Evolutionary conservation across 2,797 vertebrate genomes (phyloP), one percentile per base, ranked within the genome.

Genomic region (Pteropus rufus): DNA sequence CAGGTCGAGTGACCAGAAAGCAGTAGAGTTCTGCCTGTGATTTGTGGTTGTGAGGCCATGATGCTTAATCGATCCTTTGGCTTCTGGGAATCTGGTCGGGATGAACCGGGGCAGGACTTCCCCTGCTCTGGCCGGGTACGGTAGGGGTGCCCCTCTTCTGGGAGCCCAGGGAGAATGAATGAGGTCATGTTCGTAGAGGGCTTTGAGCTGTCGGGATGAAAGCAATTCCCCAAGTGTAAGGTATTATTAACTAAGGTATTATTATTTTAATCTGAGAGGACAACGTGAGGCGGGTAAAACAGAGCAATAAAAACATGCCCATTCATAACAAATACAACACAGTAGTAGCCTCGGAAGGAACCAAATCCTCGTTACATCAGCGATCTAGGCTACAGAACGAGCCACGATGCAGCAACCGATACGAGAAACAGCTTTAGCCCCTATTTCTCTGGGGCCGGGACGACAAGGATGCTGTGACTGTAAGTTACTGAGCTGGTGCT

Each of bases 201-300:
- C 94, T 96, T 91, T 94, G 97, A 97, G 96, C 83, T 89, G 39
- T 49, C 7, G 44, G 92, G 96, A 97, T 96, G 89, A 97, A 97
- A 97, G 96, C 92, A 16, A 15, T n/a, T 94, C 65, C 36, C 89
- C 52, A 41, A 69, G 65, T 39, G 64, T 70, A 95, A 97, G 93
- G 95, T 97, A 41, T 97, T 91, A 97, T 97, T 97, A 96, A 94
- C 89, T 10, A 24, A 96, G 94, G 95, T 86, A 81, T 97, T 95
- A 97, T 97, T 97, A 96, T 95, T 97, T 87, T 97, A 80, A 96
- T 97, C 95, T 90, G 91, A 79, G 64, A 94, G 89, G 89, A 96
- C 91, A 92, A 82, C 88, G 73, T 60, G 70, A n/a, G 41, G 92
- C 83, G 79, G 67, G 95, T 93, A 89, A 92, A 67, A 92, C 29